These are phyloP conservation scores for Cactoblastis cactorum DNA, from an alignment of 2,888 invertebrate species.

Conservation along the genomic window DNA sequence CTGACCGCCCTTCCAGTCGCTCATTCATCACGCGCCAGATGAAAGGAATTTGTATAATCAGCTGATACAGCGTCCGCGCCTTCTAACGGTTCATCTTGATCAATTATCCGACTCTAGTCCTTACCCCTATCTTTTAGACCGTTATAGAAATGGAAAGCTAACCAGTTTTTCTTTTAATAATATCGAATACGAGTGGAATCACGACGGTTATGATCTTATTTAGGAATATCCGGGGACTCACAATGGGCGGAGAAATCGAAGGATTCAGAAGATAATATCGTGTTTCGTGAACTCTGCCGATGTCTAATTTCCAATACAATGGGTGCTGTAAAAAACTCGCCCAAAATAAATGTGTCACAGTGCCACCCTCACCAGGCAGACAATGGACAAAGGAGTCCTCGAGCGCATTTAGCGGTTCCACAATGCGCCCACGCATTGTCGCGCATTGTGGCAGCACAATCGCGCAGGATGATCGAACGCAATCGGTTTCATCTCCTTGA, in stretches of 20 bases:
- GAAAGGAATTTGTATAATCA: slow-evolving; percentile 64
- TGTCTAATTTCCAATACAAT: slow-evolving; percentile 78
- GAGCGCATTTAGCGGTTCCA: slow-evolving; percentile 29
- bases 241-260: slow-evolving; percentile 55
- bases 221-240: slow-evolving; percentile 45
- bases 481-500: slow-evolving; percentile 34
- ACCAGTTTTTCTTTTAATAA: slow-evolving; percentile 66
- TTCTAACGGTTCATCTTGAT: slow-evolving; percentile 66
- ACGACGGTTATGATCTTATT: slow-evolving; percentile 23
- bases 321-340: slow-evolving; percentile 70
- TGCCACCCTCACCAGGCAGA: slow-evolving; percentile 69
- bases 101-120: slow-evolving; percentile 60
- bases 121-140: slow-evolving; percentile 48
- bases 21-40: slow-evolving; percentile 64
- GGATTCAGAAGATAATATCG: slow-evolving; percentile 67
- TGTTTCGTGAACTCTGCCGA: slow-evolving; percentile 71
- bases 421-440: slow-evolving; percentile 61
- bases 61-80: slow-evolving; percentile 50
- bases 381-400: slow-evolving; percentile 71
- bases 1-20: slow-evolving; percentile 55
- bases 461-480: slow-evolving; percentile 56
- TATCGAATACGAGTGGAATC: slow-evolving; percentile 37
- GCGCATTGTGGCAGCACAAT: slow-evolving; percentile 53
- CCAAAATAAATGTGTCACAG: slow-evolving; percentile 77
- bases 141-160: slow-evolving; percentile 68